Base-by-base conservation (phyloP, 2,888 invertebrate species). In the Drosophila histrio region DNA sequence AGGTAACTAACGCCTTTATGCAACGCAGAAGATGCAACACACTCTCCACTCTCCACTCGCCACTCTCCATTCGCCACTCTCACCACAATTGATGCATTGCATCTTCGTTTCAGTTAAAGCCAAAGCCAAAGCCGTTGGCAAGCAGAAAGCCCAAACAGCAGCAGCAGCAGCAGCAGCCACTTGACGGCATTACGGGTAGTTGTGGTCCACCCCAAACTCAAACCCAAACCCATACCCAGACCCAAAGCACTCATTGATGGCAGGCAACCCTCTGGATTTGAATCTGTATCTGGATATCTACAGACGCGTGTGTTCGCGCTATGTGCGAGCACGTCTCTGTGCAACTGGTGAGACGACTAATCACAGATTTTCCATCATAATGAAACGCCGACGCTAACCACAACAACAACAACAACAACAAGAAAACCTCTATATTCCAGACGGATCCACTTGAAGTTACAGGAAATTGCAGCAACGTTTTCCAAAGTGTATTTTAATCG, bases 151-250 rank as follows among this genome's bases (percentile, higher is more conserved):
- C 32, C 50, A 50, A 38, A n/a, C n/a, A n/a, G n/a, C n/a, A n/a
- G n/a, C n/a, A n/a, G n/a, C n/a, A n/a, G n/a, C n/a, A n/a, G n/a
- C 50, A 13, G 9, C 19, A 52, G 50, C 8, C 50, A 52, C 50
- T 52, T 52, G 50, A 52, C 50, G 38, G 50, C 50, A 52, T 52
- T 52, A 28, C 50, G 38, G 50, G 50, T 52, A 52, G 38, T 39
- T 52, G 50, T 13, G 50, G 50, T 52, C 19, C 50, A 52, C 50
- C 38, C 50, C 38, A 52, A 49, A 34, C 43, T 15, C 13, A 4
- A 43, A 21, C 8, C 3, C 34, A 8, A 30, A 34, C 34, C 3
- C 36, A 3, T 15, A 17, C 17, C 9, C 36, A 36, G 7, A 7
- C 7, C 41, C 17, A 13, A 41, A 21, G 9, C 47, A 11, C 8